Base-by-base conservation (phyloP, 2,113 vertebrate genomes). In the Scortum barcoo region DNA sequence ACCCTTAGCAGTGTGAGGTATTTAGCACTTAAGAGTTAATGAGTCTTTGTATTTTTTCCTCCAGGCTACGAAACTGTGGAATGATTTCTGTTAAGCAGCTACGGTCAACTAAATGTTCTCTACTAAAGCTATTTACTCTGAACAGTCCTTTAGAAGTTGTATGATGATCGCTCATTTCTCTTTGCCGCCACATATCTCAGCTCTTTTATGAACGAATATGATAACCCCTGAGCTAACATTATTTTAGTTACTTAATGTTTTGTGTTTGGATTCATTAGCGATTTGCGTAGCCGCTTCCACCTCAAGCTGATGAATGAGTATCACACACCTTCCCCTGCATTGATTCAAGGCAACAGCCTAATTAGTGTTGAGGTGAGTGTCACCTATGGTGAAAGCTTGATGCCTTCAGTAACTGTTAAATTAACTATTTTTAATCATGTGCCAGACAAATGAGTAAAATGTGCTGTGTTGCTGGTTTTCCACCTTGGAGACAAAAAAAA, bases 301-400 rank as follows among this genome's bases (percentile, higher is more conserved):
- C 63, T 26, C 30, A n/a, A 2, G 16, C 10, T 58, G 48, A 33
- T 48, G 60, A 42, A 38, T 28, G 28, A 80, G 40, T 12, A 60
- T 48, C 24, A 65, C 38, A 50, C 28, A 48, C 7, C 42, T 67
- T 38, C 16, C 42, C 58, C 17, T 12, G 20, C 12, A 26, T 20
- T 26, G 3, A 28, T 62, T 44, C 42, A 68, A 60, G 20, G 42
- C 20, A 53, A 50, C 61, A 44, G 13, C 46, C 20, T 76, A 48
- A 76, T 67, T 78, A 68, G 50, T 71, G 42, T 5, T 13, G 50
- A 50, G 42, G 53, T 53, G 33, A 57, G 53, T 33, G 20, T 62
- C 53, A 56, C 42, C 57, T 63, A 8, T 65, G 30, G 50, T 71
- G 14, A 80, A 61, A 62, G 19, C 40, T 28, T n/a, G 17, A 26